These are phyloP conservation scores for Pionites leucogaster DNA, from an alignment of 2,113 vertebrate species.

Conservation along the genomic window DNA sequence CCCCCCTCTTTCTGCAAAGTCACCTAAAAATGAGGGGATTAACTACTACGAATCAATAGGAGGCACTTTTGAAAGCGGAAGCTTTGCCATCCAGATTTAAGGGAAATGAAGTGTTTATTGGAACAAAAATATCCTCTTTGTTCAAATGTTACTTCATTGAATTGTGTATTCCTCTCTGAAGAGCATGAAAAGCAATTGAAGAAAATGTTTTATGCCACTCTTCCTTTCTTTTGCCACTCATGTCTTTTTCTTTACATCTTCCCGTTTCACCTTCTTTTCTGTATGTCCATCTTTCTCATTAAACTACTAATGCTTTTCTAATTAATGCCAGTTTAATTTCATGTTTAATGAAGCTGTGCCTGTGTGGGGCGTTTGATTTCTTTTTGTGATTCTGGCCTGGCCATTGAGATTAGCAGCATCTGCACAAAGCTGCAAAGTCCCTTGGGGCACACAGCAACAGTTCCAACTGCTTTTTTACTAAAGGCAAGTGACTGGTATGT, in stretches of 20 bases:
- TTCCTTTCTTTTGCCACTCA: conserved; percentile 24
- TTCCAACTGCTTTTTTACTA: not conserved
- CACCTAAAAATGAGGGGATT: conserved; percentile 47
- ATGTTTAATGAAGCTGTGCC: not conserved
- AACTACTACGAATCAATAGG: conserved; percentile 46
- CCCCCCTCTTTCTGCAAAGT: not conserved
- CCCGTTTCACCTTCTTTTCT: conserved; percentile 22
- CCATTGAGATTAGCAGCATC: conserved; percentile 9
- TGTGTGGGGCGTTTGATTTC: conserved; percentile 12
- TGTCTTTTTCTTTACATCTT: conserved; percentile 20
- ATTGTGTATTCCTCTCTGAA: conserved; percentile 47
- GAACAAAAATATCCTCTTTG: conserved; percentile 63
- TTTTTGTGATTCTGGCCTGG: conserved; percentile 9
- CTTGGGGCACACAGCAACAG: conserved; percentile 5
- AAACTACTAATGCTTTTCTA: conserved; percentile 42
- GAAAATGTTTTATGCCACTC: conserved; percentile 31
- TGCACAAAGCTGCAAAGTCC: not conserved
- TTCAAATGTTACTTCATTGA: conserved; percentile 51
- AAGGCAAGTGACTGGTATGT: not conserved
- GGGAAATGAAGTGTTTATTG: conserved; percentile 64
- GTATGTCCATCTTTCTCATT: conserved; percentile 12
- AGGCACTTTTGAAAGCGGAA: conserved; percentile 63
- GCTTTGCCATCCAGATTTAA: conserved; percentile 57
- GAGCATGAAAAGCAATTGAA: conserved; percentile 46
- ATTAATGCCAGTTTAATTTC: conserved; percentile 46